Evolutionary conservation across 2,888 invertebrate species (phyloP).

Genomic region (Dryobotodes eremita): DNA sequence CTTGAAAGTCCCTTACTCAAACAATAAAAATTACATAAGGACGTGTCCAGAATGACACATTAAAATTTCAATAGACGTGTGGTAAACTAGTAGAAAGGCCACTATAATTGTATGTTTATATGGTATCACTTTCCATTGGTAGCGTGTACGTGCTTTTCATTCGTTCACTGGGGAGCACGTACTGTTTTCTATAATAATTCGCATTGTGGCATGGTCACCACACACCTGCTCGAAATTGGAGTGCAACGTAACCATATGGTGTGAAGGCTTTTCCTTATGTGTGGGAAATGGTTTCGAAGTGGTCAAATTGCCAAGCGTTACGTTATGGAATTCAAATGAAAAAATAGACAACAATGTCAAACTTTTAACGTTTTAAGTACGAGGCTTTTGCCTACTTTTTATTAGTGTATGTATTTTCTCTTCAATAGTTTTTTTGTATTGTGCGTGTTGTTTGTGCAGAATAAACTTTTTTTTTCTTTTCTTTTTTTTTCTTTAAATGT

Average conservation of each 20-base stretch:
- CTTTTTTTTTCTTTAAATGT: no score
- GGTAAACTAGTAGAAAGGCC: slow-evolving; percentile 73
- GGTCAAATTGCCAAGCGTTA: slow-evolving; percentile 11
- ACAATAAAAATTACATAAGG: slow-evolving; percentile 31
- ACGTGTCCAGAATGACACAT: slow-evolving; percentile 59
- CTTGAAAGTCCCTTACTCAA: slow-evolving; percentile 12
- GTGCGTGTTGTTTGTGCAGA: no score
- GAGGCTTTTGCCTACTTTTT: no score
- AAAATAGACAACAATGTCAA: no score
- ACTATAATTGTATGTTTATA: slow-evolving; percentile 64
- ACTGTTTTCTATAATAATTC: slow-evolving; percentile 59
- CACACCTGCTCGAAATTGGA: slow-evolving; percentile 27
- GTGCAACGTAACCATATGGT: slow-evolving; percentile 47
- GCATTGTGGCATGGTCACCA: slow-evolving; percentile 25
- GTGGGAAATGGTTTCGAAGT: slow-evolving; percentile 25
- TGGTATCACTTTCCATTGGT: slow-evolving; percentile 71
- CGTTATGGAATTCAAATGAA: slow-evolving; percentile 23
- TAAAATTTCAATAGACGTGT: slow-evolving; percentile 46
- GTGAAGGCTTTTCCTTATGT: slow-evolving; percentile 39
- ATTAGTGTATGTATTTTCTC: no score
- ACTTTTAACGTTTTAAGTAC: no score
- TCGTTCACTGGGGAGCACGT: slow-evolving; percentile 56
- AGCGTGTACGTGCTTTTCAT: slow-evolving; percentile 63
- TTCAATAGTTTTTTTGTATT: no score
- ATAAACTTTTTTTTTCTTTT: no score